Evolutionary conservation across 2,888 invertebrate genomes (phyloP), one percentile per base, ranked within the genome.

Genomic region (Dynastes grantii): DNA sequence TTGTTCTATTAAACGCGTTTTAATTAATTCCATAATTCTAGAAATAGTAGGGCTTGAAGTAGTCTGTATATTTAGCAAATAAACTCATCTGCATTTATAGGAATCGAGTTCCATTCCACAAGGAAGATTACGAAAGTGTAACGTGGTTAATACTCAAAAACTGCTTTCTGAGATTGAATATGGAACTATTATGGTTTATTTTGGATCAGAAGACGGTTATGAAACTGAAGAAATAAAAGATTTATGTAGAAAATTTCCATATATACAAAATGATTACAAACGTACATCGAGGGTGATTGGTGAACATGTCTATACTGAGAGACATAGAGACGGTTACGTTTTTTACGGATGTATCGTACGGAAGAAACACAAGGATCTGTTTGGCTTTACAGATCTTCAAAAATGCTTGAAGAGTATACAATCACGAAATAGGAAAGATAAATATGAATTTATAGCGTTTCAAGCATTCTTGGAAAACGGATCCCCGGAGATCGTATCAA

Each of bases 121-220:
- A 68, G 61, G 70, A 79, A 82, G 55, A 67, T 71, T 79, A 22
- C 79, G 67, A 27, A 84, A 83, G 65, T 83, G 84, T 73, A 83
- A 77, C 70, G 79, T 87, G 11, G 81, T 83, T 3, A 78, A 85
- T 0, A 82, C 84, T 68, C 79, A 83, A 2, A 79, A 68, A 51
- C 27, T 22, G 29, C 68, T 88, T 58, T 80, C 81, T 13, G 81
- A 87, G 55, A 87, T 88, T 11, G 85, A 84, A 45, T 2, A 40
- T 0, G 78, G 80, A 3, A 87, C 88, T 1, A 84, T 85, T n/a
- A 85, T 88, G 16, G 40, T 89, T 8, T 88, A 87, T 82, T 86
- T 88, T 53, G 85, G 87, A 27, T 82, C 84, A 1, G 85, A 81
- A 80, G 85, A 86, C 70, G 85, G 84, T n/a, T 29, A 83, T 63